phyloP scores from a whole-genome alignment of 2,888 invertebrate species.

The Drosophila cyrtoloma region DNA sequence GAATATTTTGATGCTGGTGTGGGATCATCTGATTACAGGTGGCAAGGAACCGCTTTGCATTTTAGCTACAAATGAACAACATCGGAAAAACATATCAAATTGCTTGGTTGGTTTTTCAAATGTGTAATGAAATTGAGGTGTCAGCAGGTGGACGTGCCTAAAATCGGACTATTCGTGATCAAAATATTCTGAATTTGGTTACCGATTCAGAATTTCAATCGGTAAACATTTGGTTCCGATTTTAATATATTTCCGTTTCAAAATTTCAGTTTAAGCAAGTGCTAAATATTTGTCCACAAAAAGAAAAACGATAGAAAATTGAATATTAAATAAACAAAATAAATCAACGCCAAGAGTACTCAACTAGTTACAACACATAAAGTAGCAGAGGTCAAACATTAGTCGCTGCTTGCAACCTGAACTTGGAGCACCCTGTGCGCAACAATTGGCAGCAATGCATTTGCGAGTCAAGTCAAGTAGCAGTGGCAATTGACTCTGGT shows the following conservation, averaged over 20 bases:
- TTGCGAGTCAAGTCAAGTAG: constrained; percentile 32
- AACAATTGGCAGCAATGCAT: constrained; percentile 6
- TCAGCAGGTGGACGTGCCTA: neutral
- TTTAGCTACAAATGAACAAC: no score
- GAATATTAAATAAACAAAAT: neutral
- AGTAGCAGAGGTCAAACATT: neutral
- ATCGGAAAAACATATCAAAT: neutral
- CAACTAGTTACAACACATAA: neutral
- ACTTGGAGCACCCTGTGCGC: constrained; percentile 19
- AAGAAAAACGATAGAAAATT: neutral
- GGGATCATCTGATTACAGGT: neutral
- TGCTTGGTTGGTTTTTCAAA: neutral
- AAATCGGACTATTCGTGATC: neutral
- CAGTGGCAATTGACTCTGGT: constrained; percentile 46
- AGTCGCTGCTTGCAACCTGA: neutral
- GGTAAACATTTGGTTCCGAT: neutral
- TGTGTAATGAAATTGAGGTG: neutral
- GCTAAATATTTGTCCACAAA: neutral
- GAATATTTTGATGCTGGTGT: neutral
- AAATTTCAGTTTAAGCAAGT: neutral
- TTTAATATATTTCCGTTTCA: no score
- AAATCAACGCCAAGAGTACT: no score
- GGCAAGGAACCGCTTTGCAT: neutral
- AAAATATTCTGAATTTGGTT: neutral
- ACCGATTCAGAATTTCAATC: neutral